Evolutionary conservation across 2,888 invertebrate species (phyloP).

Genomic region (Callyntrura guangdongensis): DNA sequence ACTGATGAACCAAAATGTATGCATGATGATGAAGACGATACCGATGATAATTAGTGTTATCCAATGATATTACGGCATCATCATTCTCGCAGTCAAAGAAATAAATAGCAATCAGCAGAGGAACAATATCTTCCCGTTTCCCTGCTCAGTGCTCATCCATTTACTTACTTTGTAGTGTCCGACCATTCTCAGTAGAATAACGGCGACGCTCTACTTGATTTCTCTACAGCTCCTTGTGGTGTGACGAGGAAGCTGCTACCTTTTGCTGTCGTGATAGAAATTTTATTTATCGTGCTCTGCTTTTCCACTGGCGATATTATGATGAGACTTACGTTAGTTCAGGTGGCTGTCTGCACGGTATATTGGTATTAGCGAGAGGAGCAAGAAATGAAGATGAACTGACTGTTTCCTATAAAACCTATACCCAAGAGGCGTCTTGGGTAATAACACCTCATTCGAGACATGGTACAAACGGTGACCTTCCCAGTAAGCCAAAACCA

Average conservation of each 20-base stretch:
- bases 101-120: conserved; percentile 49
- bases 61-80: conserved; percentile 9
- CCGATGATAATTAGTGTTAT: conserved; percentile 30
- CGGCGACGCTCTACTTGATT: conserved; percentile 9
- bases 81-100: neutral
- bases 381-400: too few relatives aligned
- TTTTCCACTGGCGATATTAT: neutral
- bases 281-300: neutral
- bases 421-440: conserved; percentile 75
- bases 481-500: conserved; percentile 4
- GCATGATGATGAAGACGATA: conserved; percentile 18
- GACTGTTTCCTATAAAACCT: conserved; percentile 5
- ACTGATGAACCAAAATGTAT: conserved; percentile 34
- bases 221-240: neutral
- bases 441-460: conserved; percentile 84
- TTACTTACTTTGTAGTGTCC: neutral
- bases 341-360: neutral
- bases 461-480: conserved; percentile 53
- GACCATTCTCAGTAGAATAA: neutral
- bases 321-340: too few relatives aligned
- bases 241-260: neutral
- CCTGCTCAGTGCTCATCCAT: neutral
- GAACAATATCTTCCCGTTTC: conserved; percentile 27
- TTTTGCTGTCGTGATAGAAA: conserved; percentile 21
- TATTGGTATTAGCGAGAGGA: too few relatives aligned